Evolutionary conservation across 2,888 invertebrate species (phyloP).

Genomic region (Lithophane semibrunnea): DNA sequence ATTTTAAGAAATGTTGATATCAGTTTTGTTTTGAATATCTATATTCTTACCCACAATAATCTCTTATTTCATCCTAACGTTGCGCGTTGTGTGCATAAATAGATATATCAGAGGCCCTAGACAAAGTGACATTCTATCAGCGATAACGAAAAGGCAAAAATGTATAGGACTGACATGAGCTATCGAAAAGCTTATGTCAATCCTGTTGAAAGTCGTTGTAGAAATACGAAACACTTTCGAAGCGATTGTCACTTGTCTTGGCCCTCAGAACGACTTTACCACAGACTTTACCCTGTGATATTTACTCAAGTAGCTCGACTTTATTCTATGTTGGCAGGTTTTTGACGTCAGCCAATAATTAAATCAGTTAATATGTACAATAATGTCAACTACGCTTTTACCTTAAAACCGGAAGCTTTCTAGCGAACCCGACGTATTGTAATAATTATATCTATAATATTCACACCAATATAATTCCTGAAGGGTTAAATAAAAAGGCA

Average conservation of each 20-base stretch:
- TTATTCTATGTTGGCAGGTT: not conserved
- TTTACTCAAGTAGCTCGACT: not conserved
- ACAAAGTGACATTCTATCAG: no score
- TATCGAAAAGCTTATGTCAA: no score
- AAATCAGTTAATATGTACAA: not conserved
- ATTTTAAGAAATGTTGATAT: not conserved
- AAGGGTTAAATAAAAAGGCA: not conserved
- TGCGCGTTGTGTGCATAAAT: not conserved
- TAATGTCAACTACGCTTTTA: not conserved
- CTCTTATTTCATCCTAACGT: not conserved
- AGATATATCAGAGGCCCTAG: not conserved
- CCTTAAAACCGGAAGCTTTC: not conserved
- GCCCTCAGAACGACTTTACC: not conserved
- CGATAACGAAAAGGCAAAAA: no score
- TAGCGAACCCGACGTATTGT: not conserved
- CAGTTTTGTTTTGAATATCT: not conserved
- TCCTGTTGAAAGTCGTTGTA: no score
- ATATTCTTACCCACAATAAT: not conserved
- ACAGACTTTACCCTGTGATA: not conserved
- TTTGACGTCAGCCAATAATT: not conserved
- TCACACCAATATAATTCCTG: not conserved
- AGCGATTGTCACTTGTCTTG: no score
- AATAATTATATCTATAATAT: not conserved
- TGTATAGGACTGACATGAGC: no score
- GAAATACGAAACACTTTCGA: no score